Evolutionary conservation across 2,113 vertebrate species (phyloP), one percentile per base, ranked within the genome.

Genomic region (Seriola rivoliana): DNA sequence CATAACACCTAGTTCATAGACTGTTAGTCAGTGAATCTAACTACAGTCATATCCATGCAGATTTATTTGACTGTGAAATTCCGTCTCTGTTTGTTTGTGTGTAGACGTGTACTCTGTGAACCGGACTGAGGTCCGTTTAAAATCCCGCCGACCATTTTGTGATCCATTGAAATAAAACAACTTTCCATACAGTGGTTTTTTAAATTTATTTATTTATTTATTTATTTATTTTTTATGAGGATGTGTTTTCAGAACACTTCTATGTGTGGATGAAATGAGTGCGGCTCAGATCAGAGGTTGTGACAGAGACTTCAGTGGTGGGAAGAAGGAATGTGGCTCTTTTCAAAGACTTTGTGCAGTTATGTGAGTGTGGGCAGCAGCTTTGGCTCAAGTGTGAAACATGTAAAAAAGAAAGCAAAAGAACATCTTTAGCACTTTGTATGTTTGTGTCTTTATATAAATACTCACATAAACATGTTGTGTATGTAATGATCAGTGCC

Each of bases 261-360:
- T 16, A 62, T 71, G 38, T 82, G 69, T 70, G 64, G 50, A 67
- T 38, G 40, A 54, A 59, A 25, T 38, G 59, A 34, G 6, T 16
- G 36, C 5, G 19, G 66, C 32, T 4, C 34, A 54, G 65, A 52
- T 62, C 17, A 40, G 34, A 48, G 64, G 21, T 16, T 52, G 25
- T 42, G 46, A 59, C 40, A 58, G 46, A 69, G 36, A 80, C 54
- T 29, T 70, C 75, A 64, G 67, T 64, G 23, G 75, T 80, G 48
- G 60, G 82, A 78, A 58, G 74, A 36, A 71, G 75, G 71, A 86
- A 77, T 88, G 54, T 70, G 19, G 7, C 63, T 78, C 54, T 69
- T 64, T 69, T 21, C 46, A 58, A 36, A 72, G 25, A 58, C 38
- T 36, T 52, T 40, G 17, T 52, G 17, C 63, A 80, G 54, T 82